phyloP scores from a whole-genome alignment of 1,140 invertebrate species.

The Plutomurus gul region DNA sequence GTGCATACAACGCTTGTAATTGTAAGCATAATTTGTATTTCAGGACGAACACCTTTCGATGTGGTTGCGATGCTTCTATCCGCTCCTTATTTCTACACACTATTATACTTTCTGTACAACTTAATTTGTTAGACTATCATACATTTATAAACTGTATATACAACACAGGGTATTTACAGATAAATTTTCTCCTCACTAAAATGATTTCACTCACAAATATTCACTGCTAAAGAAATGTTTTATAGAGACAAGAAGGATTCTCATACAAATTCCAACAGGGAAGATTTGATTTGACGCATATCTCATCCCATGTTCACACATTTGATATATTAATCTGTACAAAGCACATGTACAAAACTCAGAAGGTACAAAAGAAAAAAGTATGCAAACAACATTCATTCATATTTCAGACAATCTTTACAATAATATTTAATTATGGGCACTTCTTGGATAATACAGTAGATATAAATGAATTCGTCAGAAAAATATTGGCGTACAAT shows the following conservation, averaged over 20 bases:
- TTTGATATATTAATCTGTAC: constrained; percentile 21
- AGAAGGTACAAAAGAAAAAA: constrained; percentile 23
- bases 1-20: background rate
- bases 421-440: too few species aligned
- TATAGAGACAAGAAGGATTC: background rate
- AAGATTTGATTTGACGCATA: too few species aligned
- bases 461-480: too few species aligned
- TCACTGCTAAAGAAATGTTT: background rate
- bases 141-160: too few species aligned
- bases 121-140: too few species aligned
- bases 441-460: too few species aligned
- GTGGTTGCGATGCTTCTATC: too few species aligned
- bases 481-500: constrained; percentile 18
- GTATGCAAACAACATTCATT: constrained; percentile 7
- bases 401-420: background rate
- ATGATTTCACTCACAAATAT: background rate
- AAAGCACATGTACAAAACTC: constrained; percentile 14
- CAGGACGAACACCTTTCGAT: background rate
- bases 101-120: too few species aligned
- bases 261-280: background rate
- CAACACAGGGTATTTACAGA: too few species aligned
- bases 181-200: too few species aligned
- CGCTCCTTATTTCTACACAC: too few species aligned
- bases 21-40: background rate
- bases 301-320: too few species aligned